A percentile compares a stretch with the other conserved stretches of the same genome.
phyloP scores from a whole-genome alignment of 2,888 invertebrate genomes.

The Cephus sareptanus region DNA sequence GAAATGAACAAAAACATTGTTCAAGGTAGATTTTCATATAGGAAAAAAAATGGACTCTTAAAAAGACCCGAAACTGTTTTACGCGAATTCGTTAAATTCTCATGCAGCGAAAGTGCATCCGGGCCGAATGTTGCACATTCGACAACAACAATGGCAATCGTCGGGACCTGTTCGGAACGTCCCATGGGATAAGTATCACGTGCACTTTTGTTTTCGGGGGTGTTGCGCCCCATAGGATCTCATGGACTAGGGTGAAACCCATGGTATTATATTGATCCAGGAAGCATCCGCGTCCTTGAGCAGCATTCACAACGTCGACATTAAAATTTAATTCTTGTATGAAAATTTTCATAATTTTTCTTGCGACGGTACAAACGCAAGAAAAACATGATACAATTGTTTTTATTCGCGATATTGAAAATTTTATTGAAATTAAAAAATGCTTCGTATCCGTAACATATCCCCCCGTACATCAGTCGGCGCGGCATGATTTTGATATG shows the following conservation, averaged over 20 bases:
- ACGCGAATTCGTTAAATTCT: not conserved
- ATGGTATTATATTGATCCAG: constrained; percentile 58
- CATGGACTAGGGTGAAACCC: constrained; percentile 33
- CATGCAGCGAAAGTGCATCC: not conserved
- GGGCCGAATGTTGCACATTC: not conserved
- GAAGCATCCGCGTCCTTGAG: constrained; percentile 44
- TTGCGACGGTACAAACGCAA: not conserved
- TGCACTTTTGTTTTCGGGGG: constrained; percentile 50
- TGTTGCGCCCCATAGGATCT: constrained; percentile 29
- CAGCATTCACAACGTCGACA: constrained; percentile 32
- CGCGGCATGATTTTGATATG: not conserved
- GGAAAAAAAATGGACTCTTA: too few relatives aligned
- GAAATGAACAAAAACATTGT: too few relatives aligned
- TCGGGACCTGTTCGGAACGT: not conserved
- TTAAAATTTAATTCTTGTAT: not conserved
- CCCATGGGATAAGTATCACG: constrained; percentile 30
- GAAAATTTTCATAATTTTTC: not conserved
- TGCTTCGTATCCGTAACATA: not conserved
- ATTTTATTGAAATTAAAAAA: not conserved
- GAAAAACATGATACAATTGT: not conserved
- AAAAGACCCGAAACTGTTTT: too few relatives aligned
- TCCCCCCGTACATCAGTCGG: not conserved
- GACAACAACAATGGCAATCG: not conserved
- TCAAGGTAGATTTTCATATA: too few relatives aligned
- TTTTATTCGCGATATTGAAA: not conserved